Evolutionary conservation across 2,797 vertebrate species (phyloP), one percentile per base, ranked within the genome.

Genomic region (Selene dorsalis): DNA sequence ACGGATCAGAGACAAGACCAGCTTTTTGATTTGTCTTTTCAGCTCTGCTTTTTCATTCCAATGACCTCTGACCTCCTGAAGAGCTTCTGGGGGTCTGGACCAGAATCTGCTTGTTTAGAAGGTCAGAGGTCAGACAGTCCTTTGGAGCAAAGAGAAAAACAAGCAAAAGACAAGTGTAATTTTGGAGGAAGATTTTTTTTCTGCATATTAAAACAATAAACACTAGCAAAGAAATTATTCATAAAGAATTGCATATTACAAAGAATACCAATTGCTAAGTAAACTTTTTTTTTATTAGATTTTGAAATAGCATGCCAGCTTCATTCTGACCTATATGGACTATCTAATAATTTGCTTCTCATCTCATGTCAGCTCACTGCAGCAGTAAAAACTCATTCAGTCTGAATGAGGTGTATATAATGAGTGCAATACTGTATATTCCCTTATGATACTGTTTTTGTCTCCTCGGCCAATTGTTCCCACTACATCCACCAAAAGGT

Each of bases 401-500:
- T 67, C 41, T 74, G 52, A 68, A 78, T 43, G 52, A 52, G 53
- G 26, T 50, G 52, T 64, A 53, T 73, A 74, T 91, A 87, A 90
- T 88, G 65, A 84, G 68, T 66, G 52, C 65, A 79, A 77, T 68
- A 74, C 72, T 62, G 52, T 80, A 84, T 75, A 87, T 75, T 87
- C 83, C 82, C 81, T 53, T 50, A 59, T 75, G 80, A 77, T 75
- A 16, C 68, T 69, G 71, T 80, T 91, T 92, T 82, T 61, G 71
- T 84, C 24, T 75, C 32, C 73, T 90, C 90, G 87, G 88, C 90
- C 92, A 87, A 84, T 73, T 20, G 18, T 75, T 78, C 83, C 69
- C 62, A 83, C 58, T 28, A 84, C 70, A 83, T 84, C 78, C 66
- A 82, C 82, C 68, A 77, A 69, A 76, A 38, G 26, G 58, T 85